These are phyloP conservation scores for Elmis aenea DNA, from an alignment of 2,888 invertebrate genomes.

Conservation along the genomic window DNA sequence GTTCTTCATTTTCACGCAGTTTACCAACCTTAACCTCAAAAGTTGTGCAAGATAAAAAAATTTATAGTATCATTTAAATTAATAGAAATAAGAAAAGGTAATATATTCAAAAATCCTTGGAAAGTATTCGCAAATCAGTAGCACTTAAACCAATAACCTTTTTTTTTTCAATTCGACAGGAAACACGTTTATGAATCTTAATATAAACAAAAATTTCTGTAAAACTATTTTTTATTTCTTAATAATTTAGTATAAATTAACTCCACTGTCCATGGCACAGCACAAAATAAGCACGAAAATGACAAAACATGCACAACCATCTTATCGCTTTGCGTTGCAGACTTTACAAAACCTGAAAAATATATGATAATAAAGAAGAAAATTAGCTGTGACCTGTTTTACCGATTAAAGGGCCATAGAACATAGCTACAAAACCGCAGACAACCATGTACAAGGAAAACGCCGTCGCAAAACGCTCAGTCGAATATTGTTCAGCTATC, in stretches of 20 bases:
- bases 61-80: too few species aligned
- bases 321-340: conserved; percentile 59
- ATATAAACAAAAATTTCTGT: too few species aligned
- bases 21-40: too few species aligned
- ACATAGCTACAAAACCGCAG: conserved; percentile 61
- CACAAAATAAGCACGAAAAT: conserved; percentile 60
- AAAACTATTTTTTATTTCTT: conserved; percentile 12
- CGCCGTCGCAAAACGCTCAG: conserved; percentile 65
- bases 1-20: too few species aligned
- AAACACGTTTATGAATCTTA: too few species aligned
- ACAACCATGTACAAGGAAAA: conserved; percentile 69
- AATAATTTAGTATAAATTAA: conserved; percentile 28
- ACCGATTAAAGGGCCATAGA: conserved; percentile 68
- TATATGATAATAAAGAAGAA: conserved; percentile 20
- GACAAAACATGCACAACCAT: conserved; percentile 65
- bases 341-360: conserved; percentile 56
- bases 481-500: conserved; percentile 61
- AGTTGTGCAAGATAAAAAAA: too few species aligned
- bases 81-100: too few species aligned
- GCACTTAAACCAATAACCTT: too few species aligned
- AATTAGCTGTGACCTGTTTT: conserved; percentile 33
- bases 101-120: too few species aligned
- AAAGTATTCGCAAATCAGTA: too few species aligned
- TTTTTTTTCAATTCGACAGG: too few species aligned
- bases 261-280: conserved; percentile 65